These are phyloP conservation scores for Paramormyrops hopkinsi DNA, from an alignment of 2,797 vertebrate genomes.

Conservation along the genomic window DNA sequence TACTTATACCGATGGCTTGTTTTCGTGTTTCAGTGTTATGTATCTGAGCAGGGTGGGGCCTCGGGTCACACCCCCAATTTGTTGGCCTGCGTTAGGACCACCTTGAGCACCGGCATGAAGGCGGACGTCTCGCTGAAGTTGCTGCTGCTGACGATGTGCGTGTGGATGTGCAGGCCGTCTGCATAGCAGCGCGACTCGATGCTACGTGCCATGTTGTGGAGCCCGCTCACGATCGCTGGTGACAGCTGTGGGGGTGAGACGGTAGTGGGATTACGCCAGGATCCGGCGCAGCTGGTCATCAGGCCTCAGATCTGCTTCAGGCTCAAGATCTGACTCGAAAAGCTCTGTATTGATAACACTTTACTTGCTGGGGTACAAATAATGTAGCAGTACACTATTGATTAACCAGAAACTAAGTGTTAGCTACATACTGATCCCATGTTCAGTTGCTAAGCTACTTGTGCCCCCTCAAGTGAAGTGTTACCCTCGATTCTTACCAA, in stretches of 20 bases:
- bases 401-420: not conserved
- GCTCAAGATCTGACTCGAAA: not conserved
- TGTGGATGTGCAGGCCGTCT: constrained; percentile 87
- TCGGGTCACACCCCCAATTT: constrained; percentile 76
- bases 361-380: not conserved
- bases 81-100: constrained; percentile 92
- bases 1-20: constrained; percentile 48
- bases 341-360: not conserved
- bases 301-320: not conserved
- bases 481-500: not conserved
- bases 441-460: not conserved
- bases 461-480: not conserved
- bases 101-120: constrained; percentile 97
- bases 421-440: not conserved
- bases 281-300: not conserved
- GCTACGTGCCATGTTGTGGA: constrained; percentile 84
- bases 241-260: constrained; percentile 72
- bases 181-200: constrained; percentile 78
- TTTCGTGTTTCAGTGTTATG: constrained; percentile 31
- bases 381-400: not conserved
- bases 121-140: constrained; percentile 98
- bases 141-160: constrained; percentile 92
- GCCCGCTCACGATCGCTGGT: constrained; percentile 77
- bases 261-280: not conserved
- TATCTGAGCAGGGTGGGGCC: not conserved